Evolutionary conservation across 2,797 vertebrate genomes (phyloP), one percentile per base, ranked within the genome.

Genomic region (Pagetopsis macropterus): DNA sequence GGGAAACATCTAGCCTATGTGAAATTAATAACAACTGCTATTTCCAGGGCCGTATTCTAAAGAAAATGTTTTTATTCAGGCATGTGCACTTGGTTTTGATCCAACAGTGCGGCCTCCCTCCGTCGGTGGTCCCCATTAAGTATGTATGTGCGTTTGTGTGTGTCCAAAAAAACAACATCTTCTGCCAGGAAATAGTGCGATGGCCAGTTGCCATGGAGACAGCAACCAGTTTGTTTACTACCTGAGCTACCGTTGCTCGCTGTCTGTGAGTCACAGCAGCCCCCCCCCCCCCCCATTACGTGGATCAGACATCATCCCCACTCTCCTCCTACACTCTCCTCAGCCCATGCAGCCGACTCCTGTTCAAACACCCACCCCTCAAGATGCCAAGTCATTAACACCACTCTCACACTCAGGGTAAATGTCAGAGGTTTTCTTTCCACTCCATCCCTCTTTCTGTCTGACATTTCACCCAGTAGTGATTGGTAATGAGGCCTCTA

Each of bases 221-320:
- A 4, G 58, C 48, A 60, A 46, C 70, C 80, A 41, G 54, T 84
- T 83, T 93, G 84, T 93, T 92, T 90, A 84, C 66, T 72, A 74
- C 70, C 50, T 41, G 2, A 9, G 59, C 60, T 41, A 61, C 48
- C 44, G 14, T 41, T 61, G 14, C 44, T 63, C 78, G 21, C 16
- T 17, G 52, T 43, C 62, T 17, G 46, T 93, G 91, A 93, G 81
- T 93, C 94, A 93, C 69, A 43, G 45, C 66, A 51, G 59, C 63
- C 61, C 52, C 21, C 27, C 3, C 21, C 27, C 3, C 23, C 27
- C 40, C 43, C 54, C 54, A 23, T 65, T 31, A 0, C 44, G 41
- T 61, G 52, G 49, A 56, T 48, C 65, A 57, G 41, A 19, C 27
- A 10, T 54, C 54, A 3, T 52, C 51, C 0, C 27, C 15, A 12